A percentile compares a stretch with the other conserved stretches of the same genome.
Conservation (phyloP, 2,113 vertebrate genomes). For the human region GRCh38 chr3:151594001-151594500, state of each 20-base stretch:
- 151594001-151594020: not conserved
- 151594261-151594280: not conserved
- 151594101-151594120: not conserved
- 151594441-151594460: no score
- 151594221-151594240: not conserved
- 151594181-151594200: not conserved
- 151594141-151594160: constrained; percentile 17
- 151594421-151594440: no score
- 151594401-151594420: no score
- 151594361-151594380: no score
- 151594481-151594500: no score
- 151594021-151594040: not conserved
- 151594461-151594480: no score
- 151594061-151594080: not conserved
- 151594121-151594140: not conserved
- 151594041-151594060: not conserved
- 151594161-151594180: not conserved
- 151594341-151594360: not conserved
- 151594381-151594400: no score
- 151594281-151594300: not conserved
- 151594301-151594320: not conserved
- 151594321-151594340: not conserved
- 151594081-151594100: not conserved
- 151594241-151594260: not conserved
- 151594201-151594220: not conserved